Base-by-base conservation (phyloP, 2,797 vertebrate species). In the Syngnathus acus region DNA sequence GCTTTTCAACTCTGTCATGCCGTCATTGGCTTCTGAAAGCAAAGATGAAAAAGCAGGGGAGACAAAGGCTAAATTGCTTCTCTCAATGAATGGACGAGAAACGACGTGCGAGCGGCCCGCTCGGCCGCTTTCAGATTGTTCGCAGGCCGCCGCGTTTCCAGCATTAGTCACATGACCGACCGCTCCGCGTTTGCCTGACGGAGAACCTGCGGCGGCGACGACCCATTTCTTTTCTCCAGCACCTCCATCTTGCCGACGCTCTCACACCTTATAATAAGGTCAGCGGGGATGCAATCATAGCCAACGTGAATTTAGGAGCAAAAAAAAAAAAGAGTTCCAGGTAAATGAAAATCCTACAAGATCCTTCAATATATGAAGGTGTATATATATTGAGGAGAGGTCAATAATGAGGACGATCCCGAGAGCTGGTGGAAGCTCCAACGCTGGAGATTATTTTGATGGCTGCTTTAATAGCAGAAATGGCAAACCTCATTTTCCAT, bases 261-360 rank as follows among this genome's bases (percentile, higher is more conserved):
- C 79, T 81, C 73, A 72, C 72, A 72, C 68, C 76, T 84, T 78
- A 72, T 89, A 90, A 89, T 85, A 86, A 88, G 82, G 87, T 81
- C 85, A 86, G 82, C 64, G 75, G 88, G 86, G 87, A 91, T 71
- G 77, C 87, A 87, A 83, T 87, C 82, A 78, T 68, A 65, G 75
- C 70, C 26, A 48, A 72, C 79, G 74, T 64, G 72, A 67, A 74
- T 82, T 83, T 76, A 80, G 73, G 68, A 72, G 39, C 47, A 14
- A 64, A 68, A 60, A 65, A 64, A 75, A 62, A 68, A 65, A 67
- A 73, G 70, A 75, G 73, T 73, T 77, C 63, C 65, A 84, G 82
- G 80, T 88, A 77, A 83, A 86, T 82, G 42, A 72, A 84, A 72
- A 78, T 50, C 59, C 65, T 68, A 69, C n/a, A 16, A 21, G 59